Evolutionary conservation across 2,113 vertebrate genomes (phyloP).

Genomic region (Eulemur rufifrons): DNA sequence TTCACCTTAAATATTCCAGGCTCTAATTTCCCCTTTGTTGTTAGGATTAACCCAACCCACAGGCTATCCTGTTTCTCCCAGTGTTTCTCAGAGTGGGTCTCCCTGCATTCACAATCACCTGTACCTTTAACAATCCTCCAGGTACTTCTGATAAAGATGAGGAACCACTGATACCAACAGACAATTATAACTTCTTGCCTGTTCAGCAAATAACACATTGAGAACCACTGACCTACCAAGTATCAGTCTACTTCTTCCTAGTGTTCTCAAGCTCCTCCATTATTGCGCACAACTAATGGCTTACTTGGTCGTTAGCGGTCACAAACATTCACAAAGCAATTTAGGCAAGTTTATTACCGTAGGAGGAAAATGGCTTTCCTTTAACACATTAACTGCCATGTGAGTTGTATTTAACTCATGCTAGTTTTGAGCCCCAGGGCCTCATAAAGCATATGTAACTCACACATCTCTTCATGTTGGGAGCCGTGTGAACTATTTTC

Average conservation of each 20-base stretch:
- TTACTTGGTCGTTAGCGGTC: background rate
- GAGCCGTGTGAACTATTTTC: no score
- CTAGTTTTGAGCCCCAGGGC: no score
- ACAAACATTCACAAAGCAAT: background rate
- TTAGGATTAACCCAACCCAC: background rate
- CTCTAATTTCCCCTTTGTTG: background rate
- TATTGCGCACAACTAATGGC: background rate
- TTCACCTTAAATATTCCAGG: background rate
- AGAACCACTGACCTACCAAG: background rate
- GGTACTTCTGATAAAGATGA: background rate
- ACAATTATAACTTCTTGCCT: background rate
- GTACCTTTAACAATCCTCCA: background rate
- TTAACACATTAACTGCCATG: background rate
- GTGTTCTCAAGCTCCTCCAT: background rate
- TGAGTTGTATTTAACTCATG: no score
- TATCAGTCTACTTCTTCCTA: background rate
- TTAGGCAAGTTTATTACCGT: background rate
- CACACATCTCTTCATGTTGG: no score
- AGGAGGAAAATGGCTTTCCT: background rate
- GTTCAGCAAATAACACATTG: background rate
- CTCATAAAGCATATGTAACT: no score
- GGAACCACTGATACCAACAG: background rate
- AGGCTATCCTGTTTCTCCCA: background rate
- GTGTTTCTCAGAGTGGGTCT: background rate
- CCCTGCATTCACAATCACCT: background rate